phyloP scores from a whole-genome alignment of 1,140 invertebrate species.

The Cepaea nemoralis region DNA sequence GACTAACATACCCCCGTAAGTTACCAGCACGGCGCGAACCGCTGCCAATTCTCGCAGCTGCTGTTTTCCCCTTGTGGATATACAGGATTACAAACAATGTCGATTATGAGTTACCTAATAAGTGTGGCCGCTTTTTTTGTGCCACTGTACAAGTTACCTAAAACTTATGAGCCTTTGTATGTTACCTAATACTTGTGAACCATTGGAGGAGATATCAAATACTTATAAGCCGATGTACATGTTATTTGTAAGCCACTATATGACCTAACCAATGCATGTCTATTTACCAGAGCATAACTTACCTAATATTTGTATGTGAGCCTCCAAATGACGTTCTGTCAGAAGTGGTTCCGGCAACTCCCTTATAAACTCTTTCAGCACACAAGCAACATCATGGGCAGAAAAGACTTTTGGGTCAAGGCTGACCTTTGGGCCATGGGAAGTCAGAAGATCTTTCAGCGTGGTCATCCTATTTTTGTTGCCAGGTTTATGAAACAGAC shows the following conservation, averaged over 20 bases:
- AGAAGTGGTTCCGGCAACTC: constrained; percentile 90
- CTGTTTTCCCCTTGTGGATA: too few species aligned
- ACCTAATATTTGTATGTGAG: constrained; percentile 88
- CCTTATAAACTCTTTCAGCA: constrained; percentile 87
- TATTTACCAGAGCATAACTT: constrained; percentile 76
- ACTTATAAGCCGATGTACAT: too few species aligned
- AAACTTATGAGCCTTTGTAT: background rate
- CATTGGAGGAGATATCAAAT: background rate
- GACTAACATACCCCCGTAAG: too few species aligned
- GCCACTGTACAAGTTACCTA: too few species aligned
- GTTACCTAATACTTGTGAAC: background rate
- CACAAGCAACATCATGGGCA: constrained; percentile 93
- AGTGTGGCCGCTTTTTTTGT: too few species aligned
- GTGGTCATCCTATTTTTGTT: constrained; percentile 87
- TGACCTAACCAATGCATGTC: background rate
- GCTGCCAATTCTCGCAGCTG: too few species aligned
- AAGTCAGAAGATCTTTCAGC: constrained; percentile 80
- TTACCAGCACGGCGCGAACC: too few species aligned
- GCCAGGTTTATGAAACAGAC: constrained; percentile 91
- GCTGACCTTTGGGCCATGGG: constrained; percentile 76
- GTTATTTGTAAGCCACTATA: background rate
- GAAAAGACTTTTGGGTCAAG: constrained; percentile 80
- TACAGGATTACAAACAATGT: too few species aligned
- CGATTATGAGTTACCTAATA: too few species aligned
- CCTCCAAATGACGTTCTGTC: constrained; percentile 88